Conservation (phyloP, 1,140 invertebrate genomes). For the Megalopta genalis region DNA sequence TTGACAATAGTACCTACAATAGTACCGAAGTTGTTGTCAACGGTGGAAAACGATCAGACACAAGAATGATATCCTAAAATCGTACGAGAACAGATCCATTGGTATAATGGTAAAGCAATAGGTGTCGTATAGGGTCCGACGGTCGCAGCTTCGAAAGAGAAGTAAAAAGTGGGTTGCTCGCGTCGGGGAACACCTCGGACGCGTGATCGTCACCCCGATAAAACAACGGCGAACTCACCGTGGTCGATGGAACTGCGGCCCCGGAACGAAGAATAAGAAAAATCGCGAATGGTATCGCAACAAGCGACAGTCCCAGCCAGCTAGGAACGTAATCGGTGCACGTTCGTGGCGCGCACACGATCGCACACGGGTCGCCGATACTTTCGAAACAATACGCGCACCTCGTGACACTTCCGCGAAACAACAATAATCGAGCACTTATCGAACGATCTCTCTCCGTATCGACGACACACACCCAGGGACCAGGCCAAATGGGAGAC, state of each 20-base stretch:
- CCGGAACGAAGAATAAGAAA: neutral
- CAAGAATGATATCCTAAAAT: too few species aligned
- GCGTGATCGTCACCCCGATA: neutral
- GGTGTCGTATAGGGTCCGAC: too few species aligned
- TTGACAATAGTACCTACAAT: too few species aligned
- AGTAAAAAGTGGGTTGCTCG: too few species aligned
- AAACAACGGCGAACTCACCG: constrained; percentile 13
- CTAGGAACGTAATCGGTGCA: constrained; percentile 21
- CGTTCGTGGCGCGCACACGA: constrained; percentile 27
- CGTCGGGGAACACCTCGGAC: neutral
- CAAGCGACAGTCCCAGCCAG: neutral
- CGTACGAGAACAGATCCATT: too few species aligned
- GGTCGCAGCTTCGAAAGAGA: too few species aligned
- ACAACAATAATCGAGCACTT: constrained; percentile 42
- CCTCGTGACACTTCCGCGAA: constrained; percentile 49
- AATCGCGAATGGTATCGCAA: constrained; percentile 6
- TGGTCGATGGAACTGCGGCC: neutral
- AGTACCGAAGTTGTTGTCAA: too few species aligned
- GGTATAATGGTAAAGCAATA: too few species aligned
- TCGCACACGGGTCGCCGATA: constrained; percentile 15
- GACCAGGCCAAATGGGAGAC: neutral
- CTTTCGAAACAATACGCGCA: constrained; percentile 43
- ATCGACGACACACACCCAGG: neutral
- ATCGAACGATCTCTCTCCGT: constrained; percentile 25
- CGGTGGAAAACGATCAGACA: too few species aligned